Evolutionary conservation across 2,797 vertebrate species (phyloP).

Genomic region (Lateolabrax maculatus): DNA sequence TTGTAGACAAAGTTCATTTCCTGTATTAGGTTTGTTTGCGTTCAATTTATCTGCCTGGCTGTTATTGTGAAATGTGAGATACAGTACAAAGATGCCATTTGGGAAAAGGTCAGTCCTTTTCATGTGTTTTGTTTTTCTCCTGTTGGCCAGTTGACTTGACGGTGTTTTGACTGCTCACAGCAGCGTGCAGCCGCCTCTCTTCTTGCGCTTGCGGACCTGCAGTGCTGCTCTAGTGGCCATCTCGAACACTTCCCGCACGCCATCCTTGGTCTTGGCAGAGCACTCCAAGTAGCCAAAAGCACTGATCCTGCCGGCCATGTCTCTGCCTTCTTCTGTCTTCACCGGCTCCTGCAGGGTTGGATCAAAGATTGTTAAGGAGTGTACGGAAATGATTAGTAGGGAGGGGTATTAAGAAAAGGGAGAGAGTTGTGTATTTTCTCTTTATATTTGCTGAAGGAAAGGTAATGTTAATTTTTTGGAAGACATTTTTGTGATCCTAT

Average conservation of each 20-base stretch:
- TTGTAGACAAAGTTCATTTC: constrained; percentile 74
- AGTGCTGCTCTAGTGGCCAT: constrained; percentile 97
- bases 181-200: constrained; percentile 89
- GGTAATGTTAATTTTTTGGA: not conserved
- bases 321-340: constrained; percentile 93
- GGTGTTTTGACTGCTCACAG: constrained; percentile 83
- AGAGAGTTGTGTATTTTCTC: not conserved
- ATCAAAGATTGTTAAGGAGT: constrained; percentile 16
- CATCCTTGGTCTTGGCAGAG: constrained; percentile 98
- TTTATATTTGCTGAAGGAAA: not conserved
- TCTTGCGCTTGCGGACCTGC: constrained; percentile 95
- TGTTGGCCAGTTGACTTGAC: constrained; percentile 52
- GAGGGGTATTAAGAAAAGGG: not conserved
- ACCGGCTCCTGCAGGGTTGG: constrained; percentile 90
- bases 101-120: constrained; percentile 79
- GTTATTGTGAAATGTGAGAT: constrained; percentile 76
- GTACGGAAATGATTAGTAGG: not conserved
- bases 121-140: constrained; percentile 33
- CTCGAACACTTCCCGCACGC: constrained; percentile 97
- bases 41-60: constrained; percentile 50
- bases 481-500: not conserved
- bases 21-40: constrained; percentile 58
- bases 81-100: constrained; percentile 85
- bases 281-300: constrained; percentile 98
- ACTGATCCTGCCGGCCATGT: constrained; percentile 94